These are phyloP conservation scores for Agrypnus murinus DNA, from an alignment of 2,888 invertebrate genomes.

Conservation along the genomic window DNA sequence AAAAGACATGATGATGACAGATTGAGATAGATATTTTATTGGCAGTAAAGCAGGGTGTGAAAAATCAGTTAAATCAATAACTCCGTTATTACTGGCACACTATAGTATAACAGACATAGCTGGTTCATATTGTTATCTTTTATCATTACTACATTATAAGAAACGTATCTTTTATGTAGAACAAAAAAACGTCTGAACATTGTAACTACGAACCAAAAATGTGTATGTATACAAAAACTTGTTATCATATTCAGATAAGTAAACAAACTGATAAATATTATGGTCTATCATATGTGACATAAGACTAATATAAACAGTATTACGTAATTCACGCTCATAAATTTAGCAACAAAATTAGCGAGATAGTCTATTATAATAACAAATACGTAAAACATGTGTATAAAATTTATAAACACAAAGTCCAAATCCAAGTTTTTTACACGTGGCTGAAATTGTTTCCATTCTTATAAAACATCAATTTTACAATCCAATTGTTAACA, in stretches of 20 bases:
- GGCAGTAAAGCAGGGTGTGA: too few relatives aligned
- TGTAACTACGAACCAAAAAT: not conserved
- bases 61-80: too few relatives aligned
- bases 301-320: not conserved
- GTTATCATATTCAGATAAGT: not conserved
- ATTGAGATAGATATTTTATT: too few relatives aligned
- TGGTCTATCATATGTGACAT: not conserved
- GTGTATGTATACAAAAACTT: not conserved
- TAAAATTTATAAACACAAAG: not conserved
- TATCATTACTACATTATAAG: too few relatives aligned
- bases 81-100: too few relatives aligned
- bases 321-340: conserved; percentile 2
- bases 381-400: not conserved
- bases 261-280: not conserved
- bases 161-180: too few relatives aligned
- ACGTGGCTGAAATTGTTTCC: not conserved
- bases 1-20: too few relatives aligned
- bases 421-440: not conserved
- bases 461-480: too few relatives aligned
- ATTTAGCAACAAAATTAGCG: conserved; percentile 6
- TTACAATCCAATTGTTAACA: too few relatives aligned
- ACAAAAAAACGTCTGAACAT: not conserved
- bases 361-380: not conserved
- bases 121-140: too few relatives aligned
- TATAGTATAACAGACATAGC: too few relatives aligned